Conservation (phyloP, 1,140 invertebrate species). For the Pantala flavescens region DNA sequence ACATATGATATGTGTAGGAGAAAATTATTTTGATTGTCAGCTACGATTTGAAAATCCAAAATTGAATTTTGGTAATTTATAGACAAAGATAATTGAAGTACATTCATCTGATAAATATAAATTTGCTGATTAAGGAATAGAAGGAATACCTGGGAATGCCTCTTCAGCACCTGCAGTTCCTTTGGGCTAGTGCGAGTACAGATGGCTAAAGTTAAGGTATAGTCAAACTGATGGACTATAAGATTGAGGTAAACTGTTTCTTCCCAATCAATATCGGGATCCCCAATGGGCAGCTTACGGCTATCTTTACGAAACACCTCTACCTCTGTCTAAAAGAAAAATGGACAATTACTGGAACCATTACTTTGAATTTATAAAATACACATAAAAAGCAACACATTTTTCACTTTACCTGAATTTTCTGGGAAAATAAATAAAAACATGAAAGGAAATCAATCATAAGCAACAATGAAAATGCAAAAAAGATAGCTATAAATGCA, state of each 20-base stretch:
- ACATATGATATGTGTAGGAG: no score
- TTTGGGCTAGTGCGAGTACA: conserved; percentile 95
- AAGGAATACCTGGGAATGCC: conserved; percentile 69
- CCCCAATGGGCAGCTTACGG: conserved; percentile 87
- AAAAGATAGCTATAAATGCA: no score
- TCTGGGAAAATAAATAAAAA: no score
- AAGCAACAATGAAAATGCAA: no score
- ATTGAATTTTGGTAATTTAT: no score
- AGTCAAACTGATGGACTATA: conserved; percentile 97
- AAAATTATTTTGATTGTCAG: no score
- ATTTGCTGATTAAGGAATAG: no score
- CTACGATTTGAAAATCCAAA: no score
- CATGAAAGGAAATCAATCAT: no score
- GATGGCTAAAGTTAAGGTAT: conserved; percentile 91
- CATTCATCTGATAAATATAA: no score
- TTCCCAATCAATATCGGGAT: conserved; percentile 96
- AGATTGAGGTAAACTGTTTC: conserved; percentile 98
- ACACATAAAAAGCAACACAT: neutral
- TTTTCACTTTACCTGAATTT: no score
- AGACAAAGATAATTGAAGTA: no score
- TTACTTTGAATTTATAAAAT: neutral
- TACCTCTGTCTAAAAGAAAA: conserved; percentile 65
- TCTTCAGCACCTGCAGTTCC: conserved; percentile 85
- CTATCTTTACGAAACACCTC: conserved; percentile 95
- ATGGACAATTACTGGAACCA: conserved; percentile 16